A percentile compares a stretch with the other conserved stretches of the same genome.
Conservation (phyloP, 2,888 invertebrate genomes). For the Pyrocoelia pectoralis region DNA sequence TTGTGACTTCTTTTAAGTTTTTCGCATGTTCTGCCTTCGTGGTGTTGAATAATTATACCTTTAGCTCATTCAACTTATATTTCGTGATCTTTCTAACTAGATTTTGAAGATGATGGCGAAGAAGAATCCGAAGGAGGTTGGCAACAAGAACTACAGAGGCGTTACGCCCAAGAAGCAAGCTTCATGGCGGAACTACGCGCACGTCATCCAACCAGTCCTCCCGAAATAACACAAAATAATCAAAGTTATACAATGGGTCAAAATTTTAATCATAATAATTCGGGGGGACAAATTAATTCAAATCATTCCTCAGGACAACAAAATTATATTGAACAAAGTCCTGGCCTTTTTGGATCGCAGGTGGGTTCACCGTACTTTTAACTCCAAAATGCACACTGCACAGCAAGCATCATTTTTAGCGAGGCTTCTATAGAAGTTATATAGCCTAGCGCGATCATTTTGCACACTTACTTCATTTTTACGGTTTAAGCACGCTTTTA, state of each 20-base stretch:
- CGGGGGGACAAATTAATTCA: slow-evolving; percentile 34
- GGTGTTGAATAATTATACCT: not conserved
- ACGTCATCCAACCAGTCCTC: slow-evolving; percentile 59
- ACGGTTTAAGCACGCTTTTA: slow-evolving; percentile 20
- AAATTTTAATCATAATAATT: slow-evolving; percentile 39
- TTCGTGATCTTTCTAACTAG: slow-evolving; percentile 58
- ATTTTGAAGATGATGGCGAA: slow-evolving; percentile 76
- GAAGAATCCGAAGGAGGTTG: slow-evolving; percentile 67
- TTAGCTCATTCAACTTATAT: not conserved
- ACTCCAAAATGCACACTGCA: slow-evolving; percentile 25
- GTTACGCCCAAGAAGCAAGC: slow-evolving; percentile 67
- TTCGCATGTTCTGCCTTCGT: not conserved
- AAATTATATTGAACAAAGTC: slow-evolving; percentile 44
- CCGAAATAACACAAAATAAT: slow-evolving; percentile 51
- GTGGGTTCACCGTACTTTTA: slow-evolving; percentile 45
- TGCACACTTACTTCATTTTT: slow-evolving; percentile 15
- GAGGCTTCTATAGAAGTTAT: slow-evolving; percentile 17
- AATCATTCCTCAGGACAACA: slow-evolving; percentile 47
- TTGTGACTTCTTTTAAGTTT: not conserved
- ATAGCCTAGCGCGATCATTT: slow-evolving; percentile 17
- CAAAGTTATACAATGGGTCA: slow-evolving; percentile 48
- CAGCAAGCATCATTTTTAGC: slow-evolving; percentile 24
- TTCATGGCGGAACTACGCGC: slow-evolving; percentile 66
- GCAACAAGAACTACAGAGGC: slow-evolving; percentile 66
- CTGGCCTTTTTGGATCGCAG: slow-evolving; percentile 48